Base-by-base conservation (phyloP, 2,888 invertebrate genomes). In the Callimorpha dominula region DNA sequence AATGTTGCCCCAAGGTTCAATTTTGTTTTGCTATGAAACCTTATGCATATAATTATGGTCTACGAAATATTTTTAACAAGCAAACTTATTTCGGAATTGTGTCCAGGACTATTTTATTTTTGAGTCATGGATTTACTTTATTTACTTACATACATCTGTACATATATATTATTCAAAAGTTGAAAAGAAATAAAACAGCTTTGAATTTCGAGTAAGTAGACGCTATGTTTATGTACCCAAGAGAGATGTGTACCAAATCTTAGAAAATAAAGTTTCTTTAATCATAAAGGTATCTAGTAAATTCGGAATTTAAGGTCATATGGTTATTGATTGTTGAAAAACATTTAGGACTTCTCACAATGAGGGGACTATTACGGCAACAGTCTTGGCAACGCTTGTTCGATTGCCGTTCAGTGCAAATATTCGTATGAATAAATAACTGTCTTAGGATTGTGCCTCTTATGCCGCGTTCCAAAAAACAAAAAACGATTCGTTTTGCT, bases 111-210 rank as follows among this genome's bases (percentile, higher is more conserved):
- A 79, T 76, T 75, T 72, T 57, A 79, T 81, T 73, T 75, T 70
- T 73, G 69, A 72, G 62, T 57, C 40, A 73, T 73, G 63, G 73
- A 70, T 79, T 78, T 78, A 81, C 79, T 73, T 71, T 31, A 31
- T 31, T 31, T 31, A 31, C 1, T 1, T 31, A 31, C 31, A 31
- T 31, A 31, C 31, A 31, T 31, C 31, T 9, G 52, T 72, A 68
- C 17, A 64, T 65, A 73, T 80, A 76, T 77, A 77, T 84, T 80
- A 84, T 84, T 80, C 74, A 84, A 75, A 75, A 72, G 76, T 78
- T 73, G 63, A 73, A 65, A 77, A 76, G 43, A 71, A 75, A 84
- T 80, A 78, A 80, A 83, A 75, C 70, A 74, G 60, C 65, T 73
- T 66, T 76, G 74, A 78, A 74, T 81, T 83, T 63, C 43, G 73